These are phyloP conservation scores for Mohoua ochrocephala DNA, from an alignment of 2,113 vertebrate species.

Conservation along the genomic window DNA sequence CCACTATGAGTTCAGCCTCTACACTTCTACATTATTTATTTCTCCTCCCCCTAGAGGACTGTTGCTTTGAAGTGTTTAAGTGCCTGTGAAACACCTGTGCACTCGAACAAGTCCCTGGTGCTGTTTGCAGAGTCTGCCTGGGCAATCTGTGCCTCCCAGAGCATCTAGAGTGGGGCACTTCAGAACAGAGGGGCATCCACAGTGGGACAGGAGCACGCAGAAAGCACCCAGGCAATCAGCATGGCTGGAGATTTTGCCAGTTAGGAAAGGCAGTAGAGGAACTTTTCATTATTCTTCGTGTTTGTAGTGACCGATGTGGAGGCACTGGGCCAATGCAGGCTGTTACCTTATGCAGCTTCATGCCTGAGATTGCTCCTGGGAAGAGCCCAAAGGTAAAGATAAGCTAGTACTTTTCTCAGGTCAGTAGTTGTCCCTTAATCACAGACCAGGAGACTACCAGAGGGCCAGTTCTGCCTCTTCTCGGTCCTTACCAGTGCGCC, in stretches of 20 bases:
- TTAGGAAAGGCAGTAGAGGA: neutral
- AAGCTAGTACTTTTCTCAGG: neutral
- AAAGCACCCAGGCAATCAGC: accelerated
- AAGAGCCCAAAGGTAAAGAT: neutral
- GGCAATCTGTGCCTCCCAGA: neutral
- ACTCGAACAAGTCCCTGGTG: accelerated
- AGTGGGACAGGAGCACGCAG: neutral
- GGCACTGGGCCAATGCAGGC: neutral
- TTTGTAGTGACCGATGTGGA: neutral
- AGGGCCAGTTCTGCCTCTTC: neutral
- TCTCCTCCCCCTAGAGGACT: neutral
- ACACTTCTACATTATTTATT: neutral
- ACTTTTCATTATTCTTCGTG: neutral
- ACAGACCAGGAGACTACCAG: neutral
- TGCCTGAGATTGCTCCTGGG: neutral
- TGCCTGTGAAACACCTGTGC: neutral
- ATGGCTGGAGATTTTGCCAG: neutral
- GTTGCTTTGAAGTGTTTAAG: neutral
- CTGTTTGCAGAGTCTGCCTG: neutral
- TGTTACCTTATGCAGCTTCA: neutral
- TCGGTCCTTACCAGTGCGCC: neutral
- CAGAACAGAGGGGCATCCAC: neutral
- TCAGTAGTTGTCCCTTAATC: neutral
- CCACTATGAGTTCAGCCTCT: neutral
- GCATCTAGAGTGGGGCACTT: neutral